These are phyloP conservation scores for Apostichopus parvimensis DNA, from an alignment of 35 echinoderm and acorn worm genomes.

Conservation along the genomic window DNA sequence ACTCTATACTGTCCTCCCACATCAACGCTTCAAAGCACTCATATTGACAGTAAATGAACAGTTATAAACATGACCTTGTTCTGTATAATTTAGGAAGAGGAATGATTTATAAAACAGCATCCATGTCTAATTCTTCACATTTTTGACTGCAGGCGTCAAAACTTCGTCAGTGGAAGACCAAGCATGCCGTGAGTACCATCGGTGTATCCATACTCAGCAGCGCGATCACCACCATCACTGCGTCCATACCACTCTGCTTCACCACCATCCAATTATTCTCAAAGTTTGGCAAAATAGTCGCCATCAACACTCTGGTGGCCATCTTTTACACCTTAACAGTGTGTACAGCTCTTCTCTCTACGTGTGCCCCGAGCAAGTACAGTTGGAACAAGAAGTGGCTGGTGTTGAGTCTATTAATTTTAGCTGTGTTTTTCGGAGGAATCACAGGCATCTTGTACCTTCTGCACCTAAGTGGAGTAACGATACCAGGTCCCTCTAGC, in stretches of 20 bases:
- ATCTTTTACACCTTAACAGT: slow-evolving; percentile 90
- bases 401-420: slow-evolving; percentile 53
- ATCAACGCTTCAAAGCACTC: no score
- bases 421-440: slow-evolving; percentile 48
- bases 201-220: slow-evolving; percentile 94
- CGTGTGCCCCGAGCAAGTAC: slow-evolving; percentile 75
- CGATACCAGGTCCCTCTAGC: slow-evolving; percentile 85
- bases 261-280: slow-evolving; percentile 89
- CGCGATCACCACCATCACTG: slow-evolving; percentile 91
- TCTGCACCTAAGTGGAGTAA: slow-evolving; percentile 46
- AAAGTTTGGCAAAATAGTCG: slow-evolving; percentile 96
- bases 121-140: no score
- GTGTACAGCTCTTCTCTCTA: slow-evolving; percentile 69
- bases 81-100: no score
- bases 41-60: no score
- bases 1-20: no score
- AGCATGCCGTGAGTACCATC: slow-evolving; percentile 79
- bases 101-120: no score
- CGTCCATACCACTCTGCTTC: slow-evolving; percentile 86
- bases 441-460: slow-evolving; percentile 48
- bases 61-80: no score
- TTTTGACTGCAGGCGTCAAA: slow-evolving; percentile 27
- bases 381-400: slow-evolving; percentile 81
- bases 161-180: slow-evolving; percentile 72
- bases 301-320: slow-evolving; percentile 88